phyloP scores from a whole-genome alignment of 2,888 invertebrate species.

The Neoscelio sp. region DNA sequence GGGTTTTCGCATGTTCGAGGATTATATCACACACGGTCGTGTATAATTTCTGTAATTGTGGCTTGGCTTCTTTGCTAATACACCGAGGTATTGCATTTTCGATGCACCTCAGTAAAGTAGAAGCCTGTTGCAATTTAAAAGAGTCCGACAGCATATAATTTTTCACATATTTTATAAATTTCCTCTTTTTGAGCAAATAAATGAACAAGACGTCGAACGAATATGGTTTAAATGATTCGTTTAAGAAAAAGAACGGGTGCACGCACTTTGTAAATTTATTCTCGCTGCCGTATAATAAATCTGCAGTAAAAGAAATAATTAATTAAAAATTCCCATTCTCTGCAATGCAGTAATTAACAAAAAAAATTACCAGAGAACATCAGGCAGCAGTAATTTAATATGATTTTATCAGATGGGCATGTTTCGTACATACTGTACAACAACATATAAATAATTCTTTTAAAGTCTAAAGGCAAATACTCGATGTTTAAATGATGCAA shows the following conservation, averaged over 20 bases:
- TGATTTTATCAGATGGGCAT: constrained; percentile 10
- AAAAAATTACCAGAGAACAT: constrained; percentile 47
- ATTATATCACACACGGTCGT: constrained; percentile 72
- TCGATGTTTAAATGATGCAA: constrained; percentile 27
- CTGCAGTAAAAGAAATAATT: constrained; percentile 31
- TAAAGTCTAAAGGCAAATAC: constrained; percentile 41
- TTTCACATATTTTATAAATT: constrained; percentile 8
- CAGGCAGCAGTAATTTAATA: constrained; percentile 28
- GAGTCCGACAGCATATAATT: constrained; percentile 11
- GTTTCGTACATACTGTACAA: constrained; percentile 44
- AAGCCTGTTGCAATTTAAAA: constrained; percentile 27
- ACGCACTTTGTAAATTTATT: constrained; percentile 26
- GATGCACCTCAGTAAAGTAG: constrained; percentile 73
- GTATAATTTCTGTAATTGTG: constrained; percentile 72
- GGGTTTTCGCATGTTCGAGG: constrained; percentile 58
- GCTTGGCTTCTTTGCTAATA: constrained; percentile 20
- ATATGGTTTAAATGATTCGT: constrained; percentile 29
- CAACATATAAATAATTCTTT: constrained; percentile 35
- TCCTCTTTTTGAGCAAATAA: constrained; percentile 17
- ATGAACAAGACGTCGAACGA: constrained; percentile 13
- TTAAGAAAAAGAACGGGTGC: constrained; percentile 32
- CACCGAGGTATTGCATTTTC: constrained; percentile 73
- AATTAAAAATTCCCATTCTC: background rate
- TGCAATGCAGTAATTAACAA: background rate
- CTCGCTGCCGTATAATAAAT: constrained; percentile 30